These are phyloP conservation scores for Drosophila mercatorum DNA, from an alignment of 2,888 invertebrate species.

Conservation along the genomic window DNA sequence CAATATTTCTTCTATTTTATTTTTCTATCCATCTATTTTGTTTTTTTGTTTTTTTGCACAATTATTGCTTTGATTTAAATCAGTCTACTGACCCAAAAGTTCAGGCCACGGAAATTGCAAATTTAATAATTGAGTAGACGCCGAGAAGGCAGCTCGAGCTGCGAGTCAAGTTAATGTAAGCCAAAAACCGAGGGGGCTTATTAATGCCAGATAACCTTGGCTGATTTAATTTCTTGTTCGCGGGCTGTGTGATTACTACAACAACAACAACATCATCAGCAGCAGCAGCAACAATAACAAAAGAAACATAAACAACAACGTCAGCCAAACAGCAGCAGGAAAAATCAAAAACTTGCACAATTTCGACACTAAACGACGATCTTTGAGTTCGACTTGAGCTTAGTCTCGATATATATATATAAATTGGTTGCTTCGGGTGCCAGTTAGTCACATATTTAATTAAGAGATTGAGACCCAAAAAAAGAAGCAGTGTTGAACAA, in stretches of 20 bases:
- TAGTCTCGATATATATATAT: constrained; percentile 12
- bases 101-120: constrained; percentile 84
- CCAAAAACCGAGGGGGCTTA: constrained; percentile 72
- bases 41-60: constrained; percentile 51
- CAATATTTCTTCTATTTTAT: neutral
- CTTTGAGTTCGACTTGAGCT: constrained; percentile 37
- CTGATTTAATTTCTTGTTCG: constrained; percentile 77
- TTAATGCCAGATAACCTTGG: constrained; percentile 81
- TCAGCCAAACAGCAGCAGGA: constrained; percentile 33
- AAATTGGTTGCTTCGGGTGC: constrained; percentile 32
- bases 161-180: constrained; percentile 35
- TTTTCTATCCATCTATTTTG: neutral
- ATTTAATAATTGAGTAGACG: constrained; percentile 82
- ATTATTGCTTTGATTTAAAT: constrained; percentile 83
- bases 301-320: constrained; percentile 2
- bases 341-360: constrained; percentile 70
- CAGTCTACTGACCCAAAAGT: constrained; percentile 83
- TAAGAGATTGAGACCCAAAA: constrained; percentile 78
- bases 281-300: constrained; percentile 24
- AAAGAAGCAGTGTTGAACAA: constrained; percentile 74
- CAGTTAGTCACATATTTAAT: constrained; percentile 81
- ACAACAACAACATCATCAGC: constrained; percentile 30
- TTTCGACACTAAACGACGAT: constrained; percentile 79
- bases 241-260: constrained; percentile 64
- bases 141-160: constrained; percentile 34